Evolutionary conservation across 2,888 invertebrate species (phyloP).

Genomic region (Fissipunctia ypsillon): DNA sequence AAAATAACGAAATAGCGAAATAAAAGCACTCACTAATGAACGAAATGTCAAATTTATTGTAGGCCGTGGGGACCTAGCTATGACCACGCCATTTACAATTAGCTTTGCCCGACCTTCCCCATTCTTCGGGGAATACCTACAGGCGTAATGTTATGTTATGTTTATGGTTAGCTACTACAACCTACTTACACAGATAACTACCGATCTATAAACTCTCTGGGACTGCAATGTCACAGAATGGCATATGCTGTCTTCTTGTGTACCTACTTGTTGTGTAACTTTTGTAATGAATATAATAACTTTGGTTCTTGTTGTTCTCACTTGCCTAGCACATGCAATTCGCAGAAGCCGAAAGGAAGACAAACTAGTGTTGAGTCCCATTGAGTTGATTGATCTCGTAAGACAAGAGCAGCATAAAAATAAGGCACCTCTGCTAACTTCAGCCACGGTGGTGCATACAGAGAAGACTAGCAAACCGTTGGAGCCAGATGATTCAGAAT

Average conservation of each 20-base stretch:
- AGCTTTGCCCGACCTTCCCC: no score
- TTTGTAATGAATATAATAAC: constrained; percentile 38
- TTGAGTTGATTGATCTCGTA: constrained; percentile 76
- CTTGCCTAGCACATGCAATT: constrained; percentile 38
- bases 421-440: constrained; percentile 10
- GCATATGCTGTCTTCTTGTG: not conserved
- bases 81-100: no score
- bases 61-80: no score
- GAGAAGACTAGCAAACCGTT: constrained; percentile 32
- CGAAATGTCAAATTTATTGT: no score
- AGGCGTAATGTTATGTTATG: not conserved
- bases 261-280: constrained; percentile 6
- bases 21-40: no score
- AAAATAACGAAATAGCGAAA: no score
- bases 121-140: not conserved
- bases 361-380: constrained; percentile 71
- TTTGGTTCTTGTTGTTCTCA: constrained; percentile 35
- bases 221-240: constrained; percentile 17
- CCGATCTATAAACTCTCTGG: not conserved
- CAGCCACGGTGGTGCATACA: constrained; percentile 1
- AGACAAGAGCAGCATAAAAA: constrained; percentile 69
- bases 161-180: constrained; percentile 16
- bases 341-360: constrained; percentile 64
- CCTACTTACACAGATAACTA: constrained; percentile 1
- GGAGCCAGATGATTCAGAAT: constrained; percentile 41